Evolutionary conservation across 2,113 vertebrate species (phyloP).

Genomic region (Scomber scombrus): DNA sequence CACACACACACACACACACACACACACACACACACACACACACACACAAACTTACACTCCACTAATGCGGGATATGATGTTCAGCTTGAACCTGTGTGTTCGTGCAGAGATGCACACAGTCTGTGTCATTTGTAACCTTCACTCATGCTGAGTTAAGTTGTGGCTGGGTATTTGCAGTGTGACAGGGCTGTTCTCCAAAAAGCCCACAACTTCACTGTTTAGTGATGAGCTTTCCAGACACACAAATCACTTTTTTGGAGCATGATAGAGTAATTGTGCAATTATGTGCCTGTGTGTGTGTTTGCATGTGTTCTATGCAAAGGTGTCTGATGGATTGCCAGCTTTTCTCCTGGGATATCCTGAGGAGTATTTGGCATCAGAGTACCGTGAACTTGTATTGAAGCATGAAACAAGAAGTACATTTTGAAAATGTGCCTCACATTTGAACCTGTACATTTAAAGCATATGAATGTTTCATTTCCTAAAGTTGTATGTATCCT

Average conservation of each 20-base stretch:
- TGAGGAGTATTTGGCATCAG: not conserved
- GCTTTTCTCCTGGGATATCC: not conserved
- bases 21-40: not conserved
- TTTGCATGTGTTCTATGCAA: not conserved
- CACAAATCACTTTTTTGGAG: constrained; percentile 4
- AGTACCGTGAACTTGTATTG: not conserved
- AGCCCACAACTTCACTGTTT: constrained; percentile 1
- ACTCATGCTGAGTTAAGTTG: not conserved
- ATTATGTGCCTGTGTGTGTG: not conserved
- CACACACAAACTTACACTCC: not conserved
- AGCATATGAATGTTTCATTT: not conserved
- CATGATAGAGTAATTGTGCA: constrained; percentile 14
- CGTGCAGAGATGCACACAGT: not conserved
- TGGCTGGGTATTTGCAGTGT: constrained; percentile 38
- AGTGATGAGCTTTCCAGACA: constrained; percentile 39
- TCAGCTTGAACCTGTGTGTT: not conserved
- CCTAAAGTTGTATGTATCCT: too few species aligned
- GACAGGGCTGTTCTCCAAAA: constrained; percentile 25
- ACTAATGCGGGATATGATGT: constrained; percentile 1
- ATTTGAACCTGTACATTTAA: not conserved
- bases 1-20: not conserved
- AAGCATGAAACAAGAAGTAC: not conserved
- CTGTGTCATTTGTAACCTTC: too few species aligned
- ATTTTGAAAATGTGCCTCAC: not conserved
- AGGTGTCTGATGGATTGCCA: not conserved